Conservation (phyloP, 2,888 invertebrate species). For the Lissonota sp. region DNA sequence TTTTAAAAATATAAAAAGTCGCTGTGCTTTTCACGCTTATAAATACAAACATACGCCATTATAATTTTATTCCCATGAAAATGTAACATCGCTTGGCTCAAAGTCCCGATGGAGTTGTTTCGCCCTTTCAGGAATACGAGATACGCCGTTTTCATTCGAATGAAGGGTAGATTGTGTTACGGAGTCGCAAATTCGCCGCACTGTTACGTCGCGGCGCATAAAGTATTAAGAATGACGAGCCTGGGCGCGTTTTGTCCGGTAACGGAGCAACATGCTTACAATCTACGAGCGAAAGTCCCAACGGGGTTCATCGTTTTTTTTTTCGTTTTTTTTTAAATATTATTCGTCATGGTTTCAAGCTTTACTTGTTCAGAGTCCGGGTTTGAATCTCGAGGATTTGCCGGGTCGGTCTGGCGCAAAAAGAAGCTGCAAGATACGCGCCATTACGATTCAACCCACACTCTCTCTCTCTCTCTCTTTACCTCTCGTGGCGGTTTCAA, state of each 20-base stretch:
- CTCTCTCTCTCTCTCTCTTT: constrained; percentile 2
- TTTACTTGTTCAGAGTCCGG: too few species aligned
- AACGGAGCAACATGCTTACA: constrained; percentile 10
- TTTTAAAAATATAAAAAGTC: not conserved
- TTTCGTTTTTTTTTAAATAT: too few species aligned
- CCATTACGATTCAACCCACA: not conserved
- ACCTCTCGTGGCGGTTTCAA: not conserved
- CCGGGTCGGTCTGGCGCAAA: too few species aligned
- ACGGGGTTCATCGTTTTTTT: constrained; percentile 40
- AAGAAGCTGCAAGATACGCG: too few species aligned
- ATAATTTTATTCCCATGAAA: not conserved
- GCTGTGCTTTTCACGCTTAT: not conserved
- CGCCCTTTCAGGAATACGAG: too few species aligned
- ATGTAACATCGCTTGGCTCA: too few species aligned
- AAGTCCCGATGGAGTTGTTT: too few species aligned
- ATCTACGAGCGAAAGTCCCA: constrained; percentile 53
- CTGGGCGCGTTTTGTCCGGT: constrained; percentile 8
- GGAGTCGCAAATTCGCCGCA: constrained; percentile 44
- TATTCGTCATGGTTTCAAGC: too few species aligned
- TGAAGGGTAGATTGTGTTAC: not conserved
- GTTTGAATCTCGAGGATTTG: too few species aligned
- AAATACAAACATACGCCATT: not conserved
- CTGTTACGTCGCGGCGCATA: constrained; percentile 39
- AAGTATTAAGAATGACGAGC: constrained; percentile 61
- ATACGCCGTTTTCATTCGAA: too few species aligned